These are phyloP conservation scores for Aviceda subcristata DNA, from an alignment of 2,113 vertebrate genomes.

Conservation along the genomic window DNA sequence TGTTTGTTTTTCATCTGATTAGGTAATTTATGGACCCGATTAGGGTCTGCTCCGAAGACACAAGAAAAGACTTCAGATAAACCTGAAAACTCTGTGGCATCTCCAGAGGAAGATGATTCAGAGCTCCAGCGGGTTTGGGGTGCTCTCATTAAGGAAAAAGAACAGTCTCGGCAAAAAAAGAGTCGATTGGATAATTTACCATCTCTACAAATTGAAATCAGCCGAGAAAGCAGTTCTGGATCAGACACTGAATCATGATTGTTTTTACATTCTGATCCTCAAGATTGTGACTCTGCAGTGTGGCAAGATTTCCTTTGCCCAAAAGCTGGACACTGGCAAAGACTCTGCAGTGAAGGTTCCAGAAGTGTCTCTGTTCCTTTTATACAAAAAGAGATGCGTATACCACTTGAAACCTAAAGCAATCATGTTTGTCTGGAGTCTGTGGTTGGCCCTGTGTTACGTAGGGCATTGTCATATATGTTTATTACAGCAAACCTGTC, in stretches of 20 bases:
- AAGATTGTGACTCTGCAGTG: background rate
- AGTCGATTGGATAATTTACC: conserved; percentile 94
- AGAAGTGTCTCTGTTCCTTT: conserved; percentile 19
- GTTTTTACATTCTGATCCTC: background rate
- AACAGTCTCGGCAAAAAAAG: conserved; percentile 90
- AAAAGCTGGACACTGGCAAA: background rate
- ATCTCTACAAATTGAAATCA: conserved; percentile 97
- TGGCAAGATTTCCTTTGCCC: background rate
- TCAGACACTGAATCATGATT: conserved; percentile 91
- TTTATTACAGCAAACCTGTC: conserved; percentile 49
- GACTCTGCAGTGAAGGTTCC: conserved; percentile 33
- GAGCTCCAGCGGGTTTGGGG: conserved; percentile 94
- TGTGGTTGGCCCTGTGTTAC: conserved; percentile 44
- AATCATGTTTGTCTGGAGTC: background rate
- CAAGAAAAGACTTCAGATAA: conserved; percentile 74
- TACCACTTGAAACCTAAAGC: conserved; percentile 50
- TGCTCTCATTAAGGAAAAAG: conserved; percentile 95
- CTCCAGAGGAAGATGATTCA: conserved; percentile 87
- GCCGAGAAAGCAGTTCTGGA: conserved; percentile 92
- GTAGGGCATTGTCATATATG: conserved; percentile 50
- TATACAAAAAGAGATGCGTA: background rate
- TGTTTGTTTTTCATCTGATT: background rate
- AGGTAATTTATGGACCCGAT: conserved; percentile 92
- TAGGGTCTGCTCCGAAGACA: conserved; percentile 82
- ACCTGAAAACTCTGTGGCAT: conserved; percentile 48